Percentiles rank a stretch among this genome's conserved stretches.
phyloP scores from a whole-genome alignment of 2,888 invertebrate genomes.

The Cheiracanthium punctorium region DNA sequence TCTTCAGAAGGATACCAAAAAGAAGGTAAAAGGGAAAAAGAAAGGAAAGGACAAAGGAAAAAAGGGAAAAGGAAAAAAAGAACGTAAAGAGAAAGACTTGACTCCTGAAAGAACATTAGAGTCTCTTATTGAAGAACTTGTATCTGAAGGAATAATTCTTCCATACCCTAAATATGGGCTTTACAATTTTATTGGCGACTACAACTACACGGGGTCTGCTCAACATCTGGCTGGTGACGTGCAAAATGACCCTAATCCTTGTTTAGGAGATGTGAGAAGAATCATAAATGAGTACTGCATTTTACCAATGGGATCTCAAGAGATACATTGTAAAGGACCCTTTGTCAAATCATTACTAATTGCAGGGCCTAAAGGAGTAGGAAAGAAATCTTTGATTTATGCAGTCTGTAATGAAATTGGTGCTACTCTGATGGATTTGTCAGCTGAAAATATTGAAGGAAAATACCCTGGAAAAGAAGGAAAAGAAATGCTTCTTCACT shows the following conservation, averaged over 20 bases:
- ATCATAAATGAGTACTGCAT: slow-evolving; percentile 91
- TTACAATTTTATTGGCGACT: slow-evolving; percentile 86
- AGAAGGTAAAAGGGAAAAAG: not conserved
- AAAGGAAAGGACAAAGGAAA: slow-evolving; percentile 6
- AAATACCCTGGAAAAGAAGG: slow-evolving; percentile 97
- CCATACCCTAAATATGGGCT: slow-evolving; percentile 83
- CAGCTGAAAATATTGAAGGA: slow-evolving; percentile 92
- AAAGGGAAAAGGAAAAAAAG: slow-evolving; percentile 9
- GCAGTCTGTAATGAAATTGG: slow-evolving; percentile 93
- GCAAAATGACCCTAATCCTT: slow-evolving; percentile 79
- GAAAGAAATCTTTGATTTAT: slow-evolving; percentile 90
- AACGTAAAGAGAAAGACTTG: slow-evolving; percentile 37
- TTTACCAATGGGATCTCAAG: slow-evolving; percentile 82
- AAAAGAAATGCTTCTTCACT: slow-evolving; percentile 92
- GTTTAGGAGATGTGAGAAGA: slow-evolving; percentile 89
- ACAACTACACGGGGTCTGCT: slow-evolving; percentile 76
- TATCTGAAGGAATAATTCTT: slow-evolving; percentile 91
- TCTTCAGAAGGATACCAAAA: slow-evolving; percentile 24
- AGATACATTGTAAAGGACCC: slow-evolving; percentile 77
- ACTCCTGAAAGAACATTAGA: slow-evolving; percentile 81
- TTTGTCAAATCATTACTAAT: slow-evolving; percentile 84
- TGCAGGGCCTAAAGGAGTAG: slow-evolving; percentile 88
- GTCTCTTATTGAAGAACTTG: slow-evolving; percentile 93
- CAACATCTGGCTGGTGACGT: slow-evolving; percentile 70
- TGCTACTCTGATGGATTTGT: slow-evolving; percentile 91